Evolutionary conservation across 2,888 invertebrate species (phyloP).

Genomic region (Druceiella hillmani): DNA sequence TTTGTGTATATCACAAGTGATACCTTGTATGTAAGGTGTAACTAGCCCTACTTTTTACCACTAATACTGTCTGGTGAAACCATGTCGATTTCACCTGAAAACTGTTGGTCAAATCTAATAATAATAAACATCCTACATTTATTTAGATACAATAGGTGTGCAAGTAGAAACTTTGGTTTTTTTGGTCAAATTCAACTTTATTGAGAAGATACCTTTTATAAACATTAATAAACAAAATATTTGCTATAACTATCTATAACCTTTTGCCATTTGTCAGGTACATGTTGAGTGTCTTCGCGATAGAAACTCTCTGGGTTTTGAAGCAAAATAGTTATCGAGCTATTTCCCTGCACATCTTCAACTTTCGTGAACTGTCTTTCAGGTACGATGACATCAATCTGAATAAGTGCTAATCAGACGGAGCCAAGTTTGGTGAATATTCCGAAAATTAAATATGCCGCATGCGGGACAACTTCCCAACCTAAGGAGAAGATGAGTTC

Average conservation of each 20-base stretch:
- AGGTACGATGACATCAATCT: slow-evolving; percentile 4
- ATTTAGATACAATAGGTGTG: slow-evolving; percentile 1
- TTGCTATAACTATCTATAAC: slow-evolving; percentile 4
- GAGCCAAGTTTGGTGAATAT: no score
- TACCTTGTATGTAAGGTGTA: no score
- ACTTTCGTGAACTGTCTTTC: slow-evolving; percentile 4
- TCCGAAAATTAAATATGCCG: no score
- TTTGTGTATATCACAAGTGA: no score
- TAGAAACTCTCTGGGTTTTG: slow-evolving; percentile 2
- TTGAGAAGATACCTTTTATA: slow-evolving; percentile 1
- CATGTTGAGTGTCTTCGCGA: slow-evolving; percentile 2
- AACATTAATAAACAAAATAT: slow-evolving; percentile 5
- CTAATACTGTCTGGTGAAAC: no score
- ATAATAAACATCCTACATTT: no score
- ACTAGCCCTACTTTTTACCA: no score
- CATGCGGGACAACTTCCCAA: slow-evolving; percentile 8
- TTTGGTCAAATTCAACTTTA: slow-evolving; percentile 4
- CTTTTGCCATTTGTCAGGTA: no score
- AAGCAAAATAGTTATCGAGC: neutral
- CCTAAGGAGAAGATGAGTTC: slow-evolving; percentile 7
- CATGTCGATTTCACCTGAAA: no score
- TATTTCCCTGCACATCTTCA: slow-evolving; percentile 3
- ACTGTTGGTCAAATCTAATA: no score
- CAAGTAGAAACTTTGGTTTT: slow-evolving; percentile 2
- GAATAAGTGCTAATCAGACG: slow-evolving; percentile 3